Evolutionary conservation across 2,797 vertebrate species (phyloP).

Genomic region (Intellagama lesueurii): DNA sequence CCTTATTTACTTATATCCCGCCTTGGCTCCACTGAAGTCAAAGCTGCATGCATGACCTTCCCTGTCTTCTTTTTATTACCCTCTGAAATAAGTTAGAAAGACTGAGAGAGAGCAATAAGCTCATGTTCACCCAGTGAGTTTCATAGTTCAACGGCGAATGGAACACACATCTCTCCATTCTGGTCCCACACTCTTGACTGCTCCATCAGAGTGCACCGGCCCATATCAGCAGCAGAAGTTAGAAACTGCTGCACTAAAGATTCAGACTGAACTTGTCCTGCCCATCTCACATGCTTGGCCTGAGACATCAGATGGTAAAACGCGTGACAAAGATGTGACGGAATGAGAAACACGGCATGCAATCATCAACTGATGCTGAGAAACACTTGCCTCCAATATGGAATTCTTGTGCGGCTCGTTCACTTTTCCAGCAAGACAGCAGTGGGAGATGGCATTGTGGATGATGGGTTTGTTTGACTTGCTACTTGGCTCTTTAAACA

Average conservation of each 20-base stretch:
- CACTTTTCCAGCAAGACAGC: slow-evolving; percentile 97
- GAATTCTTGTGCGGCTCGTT: slow-evolving; percentile 96
- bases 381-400: slow-evolving; percentile 88
- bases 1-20: neutral
- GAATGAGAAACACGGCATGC: neutral
- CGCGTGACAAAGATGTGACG: accelerated
- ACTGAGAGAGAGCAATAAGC: no score
- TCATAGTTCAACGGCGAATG: no score
- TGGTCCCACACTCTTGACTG: no score
- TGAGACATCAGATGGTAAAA: neutral
- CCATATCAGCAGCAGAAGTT: neutral
- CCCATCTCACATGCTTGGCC: neutral
- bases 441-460: slow-evolving; percentile 96
- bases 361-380: accelerated
- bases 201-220: neutral
- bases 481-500: slow-evolving; percentile 97
- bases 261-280: no score
- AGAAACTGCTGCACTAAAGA: neutral
- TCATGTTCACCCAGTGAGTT: no score
- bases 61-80: no score
- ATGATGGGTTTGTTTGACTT: slow-evolving; percentile 98
- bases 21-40: no score
- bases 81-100: no score
- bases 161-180: no score
- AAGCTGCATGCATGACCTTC: no score